Evolutionary conservation across 2,888 invertebrate species (phyloP), one percentile per base, ranked within the genome.

Genomic region (Gnatocerus cornutus): DNA sequence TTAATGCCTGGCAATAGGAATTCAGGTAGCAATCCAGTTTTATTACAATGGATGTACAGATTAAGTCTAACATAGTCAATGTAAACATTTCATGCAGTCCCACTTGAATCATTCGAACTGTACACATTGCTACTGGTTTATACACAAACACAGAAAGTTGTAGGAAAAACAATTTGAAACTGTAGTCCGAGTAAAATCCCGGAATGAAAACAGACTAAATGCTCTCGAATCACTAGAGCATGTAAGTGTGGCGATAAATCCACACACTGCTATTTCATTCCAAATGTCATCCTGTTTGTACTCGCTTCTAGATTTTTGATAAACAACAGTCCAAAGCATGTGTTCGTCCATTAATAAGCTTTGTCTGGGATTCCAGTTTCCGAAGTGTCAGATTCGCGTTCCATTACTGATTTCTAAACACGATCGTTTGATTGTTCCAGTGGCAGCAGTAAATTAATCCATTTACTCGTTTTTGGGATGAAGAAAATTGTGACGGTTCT

Each of bases 231-330:
- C 56, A 27, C 1, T 27, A 41, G 56, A 56, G 56, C 56, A 41
- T 56, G 56, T 41, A 56, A 56, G 56, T 56, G 56, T 41, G 56
- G 30, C 56, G 10, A 41, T 56, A 56, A 56, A 56, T 56, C 21
- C 41, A 27, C 56, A 55, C 55, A 37, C 21, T 39, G 16, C 56
- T 39, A 21, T 41, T 56, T 56, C 39, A 41, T 56, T 56, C 13
- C 9, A 16, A 37, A 14, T 55, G 55, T 55, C 39, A 7, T 37
- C n/a, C 13, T 27, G 43, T 56, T 41, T 41, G 9, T 41, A 27
- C 12, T 39, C 14, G 52, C 1, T 8, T 9, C n/a, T 3, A 29
- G 12, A 30, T 3, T 52, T 55, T 55, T 55, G 39, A 55, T 55
- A 5, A 53, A 53, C 8, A 10, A 39, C 13, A 39, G 37, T 33